Conservation (phyloP, 2,888 invertebrate species). For the Eudemis profundana region DNA sequence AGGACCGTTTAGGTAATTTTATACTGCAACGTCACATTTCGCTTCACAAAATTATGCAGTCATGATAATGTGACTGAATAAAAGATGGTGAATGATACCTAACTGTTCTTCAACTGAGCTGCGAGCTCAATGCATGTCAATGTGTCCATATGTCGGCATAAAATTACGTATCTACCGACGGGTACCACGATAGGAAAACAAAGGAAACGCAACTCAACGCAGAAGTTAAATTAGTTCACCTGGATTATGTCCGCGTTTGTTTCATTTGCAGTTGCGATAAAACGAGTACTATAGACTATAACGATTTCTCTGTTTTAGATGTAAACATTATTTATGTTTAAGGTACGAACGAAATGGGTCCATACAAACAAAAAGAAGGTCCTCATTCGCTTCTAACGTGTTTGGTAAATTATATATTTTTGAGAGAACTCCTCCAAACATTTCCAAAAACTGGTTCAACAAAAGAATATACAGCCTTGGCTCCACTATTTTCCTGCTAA, state of each 20-base stretch:
- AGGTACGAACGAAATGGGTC: too few species aligned
- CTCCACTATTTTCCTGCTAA: too few species aligned
- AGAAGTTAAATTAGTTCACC: constrained; percentile 5
- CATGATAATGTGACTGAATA: constrained; percentile 28
- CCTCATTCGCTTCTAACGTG: too few species aligned
- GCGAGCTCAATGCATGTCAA: constrained; percentile 21
- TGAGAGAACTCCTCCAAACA: too few species aligned
- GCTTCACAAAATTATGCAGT: constrained; percentile 15
- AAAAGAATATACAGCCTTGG: too few species aligned
- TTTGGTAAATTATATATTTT: too few species aligned
- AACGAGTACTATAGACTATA: too few species aligned
- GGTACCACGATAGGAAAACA: neutral
- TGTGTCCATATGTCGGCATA: neutral
- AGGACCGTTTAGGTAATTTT: neutral
- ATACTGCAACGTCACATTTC: neutral
- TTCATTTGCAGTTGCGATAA: neutral
- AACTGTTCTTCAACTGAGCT: constrained; percentile 11
- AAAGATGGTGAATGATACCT: constrained; percentile 24
- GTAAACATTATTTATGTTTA: too few species aligned
- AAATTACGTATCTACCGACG: constrained; percentile 2
- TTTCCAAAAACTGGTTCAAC: too few species aligned
- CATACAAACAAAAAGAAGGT: too few species aligned
- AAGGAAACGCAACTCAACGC: neutral
- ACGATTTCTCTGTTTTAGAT: too few species aligned
- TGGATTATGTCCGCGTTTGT: neutral